Conservation (phyloP, 2,113 vertebrate genomes). For the Indicator indicator region DNA sequence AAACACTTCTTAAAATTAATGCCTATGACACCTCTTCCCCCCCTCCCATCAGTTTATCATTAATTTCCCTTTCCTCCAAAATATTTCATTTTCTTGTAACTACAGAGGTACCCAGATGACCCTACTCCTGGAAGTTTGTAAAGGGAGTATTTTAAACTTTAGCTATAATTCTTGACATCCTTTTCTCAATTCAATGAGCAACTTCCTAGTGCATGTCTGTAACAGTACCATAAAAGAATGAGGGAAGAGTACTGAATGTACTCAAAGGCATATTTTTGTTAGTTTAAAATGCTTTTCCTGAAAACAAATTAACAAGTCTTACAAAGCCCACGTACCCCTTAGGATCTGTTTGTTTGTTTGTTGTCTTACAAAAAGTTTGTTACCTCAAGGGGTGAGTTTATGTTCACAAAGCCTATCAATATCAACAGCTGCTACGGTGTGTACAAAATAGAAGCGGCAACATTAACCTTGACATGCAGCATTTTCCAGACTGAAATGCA, state of each 20-base stretch:
- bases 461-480: background rate
- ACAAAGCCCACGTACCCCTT: background rate
- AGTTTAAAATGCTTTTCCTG: background rate
- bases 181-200: background rate
- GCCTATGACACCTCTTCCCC: background rate
- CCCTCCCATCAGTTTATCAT: background rate
- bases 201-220: fast-evolving
- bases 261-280: background rate
- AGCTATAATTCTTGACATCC: background rate
- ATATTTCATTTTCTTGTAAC: background rate
- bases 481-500: background rate
- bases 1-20: background rate
- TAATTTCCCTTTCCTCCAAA: background rate
- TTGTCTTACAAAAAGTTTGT: background rate
- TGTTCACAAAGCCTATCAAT: background rate
- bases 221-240: background rate
- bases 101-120: background rate
- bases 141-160: background rate
- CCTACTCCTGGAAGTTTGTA: background rate
- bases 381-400: background rate
- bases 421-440: background rate
- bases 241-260: background rate
- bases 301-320: background rate
- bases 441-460: background rate
- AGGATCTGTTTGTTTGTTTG: background rate